phyloP scores from a whole-genome alignment of 2,113 vertebrate genomes.

The Illadopsis cleaveri region DNA sequence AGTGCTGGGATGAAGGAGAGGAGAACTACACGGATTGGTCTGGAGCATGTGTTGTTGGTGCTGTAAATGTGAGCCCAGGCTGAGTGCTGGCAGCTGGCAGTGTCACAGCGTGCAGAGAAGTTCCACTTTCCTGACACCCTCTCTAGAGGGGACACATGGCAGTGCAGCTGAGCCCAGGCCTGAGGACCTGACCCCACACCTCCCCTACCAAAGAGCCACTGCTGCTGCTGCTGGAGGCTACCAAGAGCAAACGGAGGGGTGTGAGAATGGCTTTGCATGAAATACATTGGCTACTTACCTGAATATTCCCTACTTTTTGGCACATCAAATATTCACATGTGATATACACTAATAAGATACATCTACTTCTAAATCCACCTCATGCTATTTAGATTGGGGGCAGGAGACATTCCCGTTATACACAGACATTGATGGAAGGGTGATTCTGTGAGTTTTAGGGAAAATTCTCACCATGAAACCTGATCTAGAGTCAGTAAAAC shows the following conservation, averaged over 20 bases:
- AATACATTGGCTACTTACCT: neutral
- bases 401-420: accelerated
- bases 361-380: neutral
- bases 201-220: neutral
- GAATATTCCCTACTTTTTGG: neutral
- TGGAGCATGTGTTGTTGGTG: neutral
- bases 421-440: neutral
- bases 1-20: neutral
- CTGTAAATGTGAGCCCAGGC: neutral
- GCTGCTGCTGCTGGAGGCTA: neutral
- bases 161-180: neutral
- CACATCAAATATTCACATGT: neutral
- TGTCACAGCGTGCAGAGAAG: neutral
- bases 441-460: neutral
- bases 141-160: neutral
- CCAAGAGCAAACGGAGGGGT: neutral
- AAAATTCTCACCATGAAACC: neutral
- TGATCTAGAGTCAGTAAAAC: neutral
- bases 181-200: neutral
- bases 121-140: neutral
- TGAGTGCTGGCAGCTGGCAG: neutral
- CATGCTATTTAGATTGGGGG: neutral
- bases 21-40: accelerated
- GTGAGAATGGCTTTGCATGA: neutral
- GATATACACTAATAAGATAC: neutral